Percentiles rank a stretch among this genome's conserved stretches.
Evolutionary conservation across 2,113 vertebrate species (phyloP).

Genomic region (Ginglymostoma cirratum): DNA sequence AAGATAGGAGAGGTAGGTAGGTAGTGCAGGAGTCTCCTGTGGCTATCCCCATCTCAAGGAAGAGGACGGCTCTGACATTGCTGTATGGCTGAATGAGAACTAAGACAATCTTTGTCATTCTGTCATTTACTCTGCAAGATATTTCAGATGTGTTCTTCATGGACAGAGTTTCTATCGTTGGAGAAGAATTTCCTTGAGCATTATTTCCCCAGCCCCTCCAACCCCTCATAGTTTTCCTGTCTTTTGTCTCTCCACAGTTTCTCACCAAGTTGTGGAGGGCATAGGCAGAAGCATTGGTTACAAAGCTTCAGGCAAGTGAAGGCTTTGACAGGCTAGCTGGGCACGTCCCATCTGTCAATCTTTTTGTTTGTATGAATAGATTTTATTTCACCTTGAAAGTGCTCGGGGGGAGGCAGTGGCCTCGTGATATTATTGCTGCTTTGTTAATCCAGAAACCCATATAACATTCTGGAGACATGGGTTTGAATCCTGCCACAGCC

Average conservation of each 20-base stretch:
- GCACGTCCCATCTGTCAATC: neutral
- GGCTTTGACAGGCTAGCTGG: neutral
- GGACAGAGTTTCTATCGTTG: neutral
- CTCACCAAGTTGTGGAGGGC: no score
- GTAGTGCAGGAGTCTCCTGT: no score
- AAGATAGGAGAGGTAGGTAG: no score
- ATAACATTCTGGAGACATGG: no score
- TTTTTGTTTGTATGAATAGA: neutral
- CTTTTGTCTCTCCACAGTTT: no score
- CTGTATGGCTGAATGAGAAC: neutral
- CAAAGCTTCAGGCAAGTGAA: neutral
- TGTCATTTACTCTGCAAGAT: neutral
- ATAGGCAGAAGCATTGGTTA: neutral
- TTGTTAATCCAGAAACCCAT: no score
- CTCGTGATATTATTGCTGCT: no score
- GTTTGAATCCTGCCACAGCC: no score
- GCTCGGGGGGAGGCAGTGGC: neutral
- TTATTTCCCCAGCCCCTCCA: neutral
- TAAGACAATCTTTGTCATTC: neutral
- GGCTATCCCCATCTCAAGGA: no score
- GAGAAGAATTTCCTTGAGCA: neutral
- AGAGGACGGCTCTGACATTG: neutral
- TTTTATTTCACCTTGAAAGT: neutral
- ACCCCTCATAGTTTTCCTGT: neutral
- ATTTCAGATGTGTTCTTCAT: neutral